Percentiles rank a stretch among this genome's conserved stretches.
phyloP scores from a whole-genome alignment of 2,888 invertebrate species.

The Drosophila gaucha region DNA sequence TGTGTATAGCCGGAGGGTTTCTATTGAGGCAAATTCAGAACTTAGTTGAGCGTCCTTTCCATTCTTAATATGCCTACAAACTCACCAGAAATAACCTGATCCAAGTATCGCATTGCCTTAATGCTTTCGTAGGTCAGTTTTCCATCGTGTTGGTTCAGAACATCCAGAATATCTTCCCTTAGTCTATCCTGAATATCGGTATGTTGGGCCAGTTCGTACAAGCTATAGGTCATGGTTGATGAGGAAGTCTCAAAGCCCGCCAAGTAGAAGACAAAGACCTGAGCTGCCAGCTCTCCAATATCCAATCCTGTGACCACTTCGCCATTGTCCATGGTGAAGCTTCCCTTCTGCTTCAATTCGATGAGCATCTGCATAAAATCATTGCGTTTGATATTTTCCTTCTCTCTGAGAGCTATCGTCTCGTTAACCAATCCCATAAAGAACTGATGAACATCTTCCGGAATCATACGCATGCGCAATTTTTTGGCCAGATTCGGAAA shows the following conservation, averaged over 20 bases:
- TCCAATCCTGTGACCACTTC: conserved; percentile 59
- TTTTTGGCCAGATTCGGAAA: conserved; percentile 66
- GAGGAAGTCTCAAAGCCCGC: conserved; percentile 86
- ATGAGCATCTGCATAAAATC: conserved; percentile 86
- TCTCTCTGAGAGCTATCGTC: conserved; percentile 82
- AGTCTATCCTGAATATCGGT: conserved; percentile 84
- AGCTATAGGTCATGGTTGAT: conserved; percentile 84
- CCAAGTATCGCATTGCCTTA: conserved; percentile 85
- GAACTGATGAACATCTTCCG: conserved; percentile 74
- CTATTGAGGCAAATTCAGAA: conserved; percentile 72
- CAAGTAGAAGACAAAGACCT: conserved; percentile 86
- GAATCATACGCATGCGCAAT: conserved; percentile 58
- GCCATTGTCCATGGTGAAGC: conserved; percentile 62
- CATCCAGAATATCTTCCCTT: conserved; percentile 84
- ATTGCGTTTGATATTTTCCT: conserved; percentile 82
- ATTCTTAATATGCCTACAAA: neutral
- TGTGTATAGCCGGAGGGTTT: conserved; percentile 86
- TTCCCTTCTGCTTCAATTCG: conserved; percentile 80
- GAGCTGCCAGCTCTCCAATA: conserved; percentile 85
- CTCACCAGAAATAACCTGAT: conserved; percentile 85
- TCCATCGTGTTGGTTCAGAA: conserved; percentile 81
- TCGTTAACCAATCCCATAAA: conserved; percentile 82
- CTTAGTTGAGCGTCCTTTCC: neutral
- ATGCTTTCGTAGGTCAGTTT: conserved; percentile 82
- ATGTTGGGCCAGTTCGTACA: conserved; percentile 85